A percentile compares a stretch with the other conserved stretches of the same genome.
phyloP scores from a whole-genome alignment of 2,888 invertebrate genomes.

The Ichneumoninae sp. region DNA sequence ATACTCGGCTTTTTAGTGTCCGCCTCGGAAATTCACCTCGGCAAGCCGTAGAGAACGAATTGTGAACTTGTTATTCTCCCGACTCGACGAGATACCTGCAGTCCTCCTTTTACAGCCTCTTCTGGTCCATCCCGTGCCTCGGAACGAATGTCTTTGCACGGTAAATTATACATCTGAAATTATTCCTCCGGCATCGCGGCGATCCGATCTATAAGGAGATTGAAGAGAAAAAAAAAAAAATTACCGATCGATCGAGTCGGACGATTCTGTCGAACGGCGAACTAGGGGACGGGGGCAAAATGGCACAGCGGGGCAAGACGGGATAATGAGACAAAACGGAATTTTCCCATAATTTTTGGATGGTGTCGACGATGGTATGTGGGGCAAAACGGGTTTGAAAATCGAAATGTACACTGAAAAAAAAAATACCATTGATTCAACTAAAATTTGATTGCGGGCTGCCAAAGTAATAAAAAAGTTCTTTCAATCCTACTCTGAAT shows the following conservation, averaged over 20 bases:
- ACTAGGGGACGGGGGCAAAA: not conserved
- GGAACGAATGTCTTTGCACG: conserved; percentile 1
- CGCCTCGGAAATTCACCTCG: conserved; percentile 31
- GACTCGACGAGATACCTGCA: not conserved
- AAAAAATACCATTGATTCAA: too few relatives aligned
- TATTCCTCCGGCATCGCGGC: conserved; percentile 17
- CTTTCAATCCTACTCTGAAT: too few relatives aligned
- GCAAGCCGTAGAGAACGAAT: conserved; percentile 21
- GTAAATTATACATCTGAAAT: conserved; percentile 8
- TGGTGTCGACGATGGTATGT: too few relatives aligned
- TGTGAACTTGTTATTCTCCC: conserved; percentile 28
- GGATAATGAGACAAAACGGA: too few relatives aligned
- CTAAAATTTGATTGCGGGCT: too few relatives aligned
- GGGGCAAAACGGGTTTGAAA: too few relatives aligned
- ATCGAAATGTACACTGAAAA: too few relatives aligned
- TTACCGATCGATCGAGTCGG: conserved; percentile 2
- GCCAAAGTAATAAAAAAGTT: too few relatives aligned
- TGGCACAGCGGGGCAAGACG: too few relatives aligned
- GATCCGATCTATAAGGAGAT: conserved; percentile 10
- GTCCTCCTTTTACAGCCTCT: not conserved
- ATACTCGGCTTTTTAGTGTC: conserved; percentile 40
- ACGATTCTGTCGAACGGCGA: conserved; percentile 9
- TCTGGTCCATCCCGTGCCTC: not conserved
- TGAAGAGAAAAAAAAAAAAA: conserved; percentile 18
- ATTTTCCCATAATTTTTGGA: too few relatives aligned